A percentile compares a stretch with the other conserved stretches of the same genome.
Evolutionary conservation across 2,113 vertebrate species (phyloP).

Genomic region (Mus musculus): DNA sequence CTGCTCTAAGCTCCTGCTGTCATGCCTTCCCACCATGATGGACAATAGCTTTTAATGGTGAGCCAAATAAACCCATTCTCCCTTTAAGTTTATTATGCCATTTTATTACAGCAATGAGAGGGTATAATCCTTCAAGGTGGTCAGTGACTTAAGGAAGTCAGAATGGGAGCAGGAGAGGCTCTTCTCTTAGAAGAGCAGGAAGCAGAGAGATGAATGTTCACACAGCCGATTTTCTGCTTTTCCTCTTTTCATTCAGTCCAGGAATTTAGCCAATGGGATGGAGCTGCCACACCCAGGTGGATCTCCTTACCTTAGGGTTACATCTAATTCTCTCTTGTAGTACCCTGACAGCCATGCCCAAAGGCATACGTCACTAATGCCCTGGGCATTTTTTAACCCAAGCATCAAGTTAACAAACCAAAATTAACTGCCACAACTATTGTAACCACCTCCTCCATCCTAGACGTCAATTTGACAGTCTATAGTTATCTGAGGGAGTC

Average conservation of each 20-base stretch:
- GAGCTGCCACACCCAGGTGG: not conserved
- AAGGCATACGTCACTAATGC: not conserved
- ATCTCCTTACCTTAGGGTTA: not conserved
- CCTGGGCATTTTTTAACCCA: not conserved
- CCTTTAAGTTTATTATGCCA: not conserved
- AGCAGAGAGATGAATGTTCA: not conserved
- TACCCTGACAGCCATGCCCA: not conserved
- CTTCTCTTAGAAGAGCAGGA: not conserved
- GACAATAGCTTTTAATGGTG: not conserved
- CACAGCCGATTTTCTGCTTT: not conserved
- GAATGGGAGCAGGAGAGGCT: not conserved
- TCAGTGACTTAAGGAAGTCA: not conserved
- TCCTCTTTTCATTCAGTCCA: not conserved
- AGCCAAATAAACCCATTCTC: not conserved
- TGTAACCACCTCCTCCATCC: not conserved
- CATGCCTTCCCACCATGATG: not conserved
- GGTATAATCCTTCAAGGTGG: not conserved
- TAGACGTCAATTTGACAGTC: not conserved
- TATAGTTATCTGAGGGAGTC: not conserved
- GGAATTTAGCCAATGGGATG: not conserved
- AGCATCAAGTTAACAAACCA: not conserved
- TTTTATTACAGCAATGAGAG: not conserved
- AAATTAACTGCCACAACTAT: not conserved
- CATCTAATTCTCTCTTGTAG: not conserved
- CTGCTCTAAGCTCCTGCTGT: not conserved